Evolutionary conservation across 2,113 vertebrate genomes (phyloP).

Genomic region (Perognathus longimembris): DNA sequence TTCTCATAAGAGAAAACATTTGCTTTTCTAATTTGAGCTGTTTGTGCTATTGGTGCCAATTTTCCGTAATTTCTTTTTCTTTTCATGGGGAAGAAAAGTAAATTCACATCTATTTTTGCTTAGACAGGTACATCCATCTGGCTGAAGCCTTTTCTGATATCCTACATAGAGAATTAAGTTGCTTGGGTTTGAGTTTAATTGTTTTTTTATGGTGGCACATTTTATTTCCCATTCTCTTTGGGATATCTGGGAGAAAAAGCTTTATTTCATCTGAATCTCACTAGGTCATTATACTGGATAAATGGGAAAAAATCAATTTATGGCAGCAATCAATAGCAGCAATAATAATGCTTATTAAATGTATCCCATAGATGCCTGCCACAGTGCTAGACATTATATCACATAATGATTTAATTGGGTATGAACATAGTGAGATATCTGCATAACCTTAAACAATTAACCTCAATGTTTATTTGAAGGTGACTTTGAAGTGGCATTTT

Average conservation of each 20-base stretch:
- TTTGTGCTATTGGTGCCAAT: not conserved
- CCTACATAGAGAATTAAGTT: not conserved
- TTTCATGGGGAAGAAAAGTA: not conserved
- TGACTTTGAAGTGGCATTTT: not conserved
- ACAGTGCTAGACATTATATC: not conserved
- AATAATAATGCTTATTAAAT: not conserved
- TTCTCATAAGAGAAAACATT: not conserved
- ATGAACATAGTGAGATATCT: not conserved
- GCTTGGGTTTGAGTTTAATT: not conserved
- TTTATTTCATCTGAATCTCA: constrained; percentile 33
- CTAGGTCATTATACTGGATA: not conserved
- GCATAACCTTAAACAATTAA: not conserved
- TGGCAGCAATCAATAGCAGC: not conserved
- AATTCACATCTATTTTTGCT: not conserved
- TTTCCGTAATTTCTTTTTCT: not conserved
- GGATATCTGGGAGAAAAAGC: not conserved
- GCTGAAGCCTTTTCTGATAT: not conserved
- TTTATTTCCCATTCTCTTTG: not conserved
- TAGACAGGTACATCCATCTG: not conserved
- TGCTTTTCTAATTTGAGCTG: not conserved
- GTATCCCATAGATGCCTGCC: not conserved
- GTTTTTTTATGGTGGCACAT: not conserved
- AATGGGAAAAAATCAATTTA: constrained; percentile 33
- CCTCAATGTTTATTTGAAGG: not conserved
- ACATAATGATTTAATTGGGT: not conserved